phyloP scores from a whole-genome alignment of 2,797 vertebrate genomes.

The Avahi laniger region DNA sequence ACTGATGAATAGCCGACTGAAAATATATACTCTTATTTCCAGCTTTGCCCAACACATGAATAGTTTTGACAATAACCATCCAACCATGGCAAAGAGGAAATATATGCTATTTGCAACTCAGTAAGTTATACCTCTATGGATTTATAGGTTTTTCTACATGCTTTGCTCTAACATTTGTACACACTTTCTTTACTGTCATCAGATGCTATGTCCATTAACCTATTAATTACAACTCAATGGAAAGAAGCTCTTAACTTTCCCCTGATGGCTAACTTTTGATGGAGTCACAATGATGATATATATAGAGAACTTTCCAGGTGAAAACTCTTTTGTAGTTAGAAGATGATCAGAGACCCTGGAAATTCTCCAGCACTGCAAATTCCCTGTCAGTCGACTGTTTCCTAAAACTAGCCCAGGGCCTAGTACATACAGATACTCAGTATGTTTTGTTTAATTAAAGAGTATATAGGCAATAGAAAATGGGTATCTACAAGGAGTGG shows the following conservation, averaged over 20 bases:
- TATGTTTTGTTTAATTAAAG: not conserved
- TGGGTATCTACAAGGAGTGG: not conserved
- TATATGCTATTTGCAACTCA: not conserved
- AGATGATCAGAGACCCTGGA: not conserved
- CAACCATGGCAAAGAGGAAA: not conserved
- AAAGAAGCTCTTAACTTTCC: not conserved
- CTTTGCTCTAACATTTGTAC: not conserved
- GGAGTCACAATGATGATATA: not conserved
- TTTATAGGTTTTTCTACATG: not conserved
- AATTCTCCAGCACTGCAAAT: not conserved
- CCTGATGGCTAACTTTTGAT: not conserved
- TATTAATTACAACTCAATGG: not conserved
- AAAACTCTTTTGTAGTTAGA: not conserved
- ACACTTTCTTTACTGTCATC: not conserved
- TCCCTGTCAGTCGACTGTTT: not conserved
- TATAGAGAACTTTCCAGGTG: not conserved
- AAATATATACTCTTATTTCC: not conserved
- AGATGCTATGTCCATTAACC: not conserved
- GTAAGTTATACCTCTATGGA: not conserved
- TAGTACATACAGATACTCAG: not conserved
- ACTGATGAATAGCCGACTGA: not conserved
- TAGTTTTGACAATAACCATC: not conserved
- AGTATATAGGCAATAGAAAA: not conserved
- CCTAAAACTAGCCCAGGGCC: not conserved
- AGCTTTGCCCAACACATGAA: not conserved